Evolutionary conservation across 2,888 invertebrate species (phyloP), one percentile per base, ranked within the genome.

Genomic region (Eupithecia centaureata): DNA sequence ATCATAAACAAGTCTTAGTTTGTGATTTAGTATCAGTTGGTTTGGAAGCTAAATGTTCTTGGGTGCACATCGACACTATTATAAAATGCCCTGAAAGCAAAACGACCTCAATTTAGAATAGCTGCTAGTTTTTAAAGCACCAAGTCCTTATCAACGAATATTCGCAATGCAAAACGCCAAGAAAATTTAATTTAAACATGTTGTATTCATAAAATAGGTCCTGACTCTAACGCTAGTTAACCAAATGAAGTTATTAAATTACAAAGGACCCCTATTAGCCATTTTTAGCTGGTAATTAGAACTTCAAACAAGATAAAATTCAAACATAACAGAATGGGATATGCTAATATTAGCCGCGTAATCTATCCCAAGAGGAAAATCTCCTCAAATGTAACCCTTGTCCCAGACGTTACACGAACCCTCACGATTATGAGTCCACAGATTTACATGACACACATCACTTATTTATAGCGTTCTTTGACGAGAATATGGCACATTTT

Each of bases 351-450:
- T 56, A 38, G 25, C 38, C 62, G 52, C 33, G 35, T 62, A 62
- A 62, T 62, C 62, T 62, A 62, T 63, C 56, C 63, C 38, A 38
- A 56, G 56, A 56, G 63, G 63, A 56, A 63, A 63, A 63, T 63
- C 28, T 27, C 56, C 56, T 18, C 56, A 38, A 54, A 56, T 56
- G 56, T 63, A 56, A 63, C 35, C 56, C 63, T 27, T 56, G 56
- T 56, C 56, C 38, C 63, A 54, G 56, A 63, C 63, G 56, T 22
- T 63, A 56, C 27, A 35, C 30, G 38, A 56, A 56, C 13, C 62
- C 35, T 38, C 63, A 63, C 22, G 35, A 52, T 52, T 35, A 62
- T 54, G 62, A 35, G 22, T 32, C 52, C 33, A 60, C 42, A 30
- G 57, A 57, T 57, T 57, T 57, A 57, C 57, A 57, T 57, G 57